phyloP scores from a whole-genome alignment of 2,113 vertebrate species.

The Engystomops pustulosus region DNA sequence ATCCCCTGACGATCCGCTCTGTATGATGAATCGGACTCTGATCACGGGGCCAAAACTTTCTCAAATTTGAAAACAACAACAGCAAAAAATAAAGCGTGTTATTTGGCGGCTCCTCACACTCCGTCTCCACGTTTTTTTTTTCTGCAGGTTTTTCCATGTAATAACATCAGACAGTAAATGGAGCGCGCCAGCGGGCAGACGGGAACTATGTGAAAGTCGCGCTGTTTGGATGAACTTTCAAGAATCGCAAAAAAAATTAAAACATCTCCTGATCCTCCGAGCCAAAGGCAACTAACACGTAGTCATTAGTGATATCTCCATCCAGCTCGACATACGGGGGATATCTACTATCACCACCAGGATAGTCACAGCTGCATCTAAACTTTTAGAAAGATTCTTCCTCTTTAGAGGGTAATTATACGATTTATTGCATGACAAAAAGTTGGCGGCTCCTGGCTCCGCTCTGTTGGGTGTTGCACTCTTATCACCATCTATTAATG shows the following conservation, averaged over 20 bases:
- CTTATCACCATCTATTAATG: too few species aligned
- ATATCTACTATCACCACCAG: too few species aligned
- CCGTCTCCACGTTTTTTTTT: conserved; percentile 19
- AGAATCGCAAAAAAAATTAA: conserved; percentile 8
- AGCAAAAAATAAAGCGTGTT: conserved; percentile 31
- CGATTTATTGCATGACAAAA: too few species aligned
- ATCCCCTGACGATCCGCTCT: neutral
- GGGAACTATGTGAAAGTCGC: conserved; percentile 46
- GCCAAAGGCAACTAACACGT: neutral
- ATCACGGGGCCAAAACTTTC: conserved; percentile 18
- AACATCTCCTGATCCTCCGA: neutral
- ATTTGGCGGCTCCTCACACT: conserved; percentile 30
- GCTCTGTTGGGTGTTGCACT: too few species aligned
- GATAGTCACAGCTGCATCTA: too few species aligned
- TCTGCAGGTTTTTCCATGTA: conserved; percentile 46
- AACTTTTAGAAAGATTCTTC: too few species aligned
- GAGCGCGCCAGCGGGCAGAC: conserved; percentile 47
- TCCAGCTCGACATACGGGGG: too few species aligned
- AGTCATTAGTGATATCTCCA: neutral
- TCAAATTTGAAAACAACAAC: conserved; percentile 47
- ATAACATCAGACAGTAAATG: conserved; percentile 30
- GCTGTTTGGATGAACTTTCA: conserved; percentile 49
- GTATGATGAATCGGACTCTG: neutral
- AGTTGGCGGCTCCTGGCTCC: too few species aligned
- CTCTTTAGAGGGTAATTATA: too few species aligned